These are phyloP conservation scores for Porites lobata DNA, from an alignment of 92 coral and sea anemone species.

Conservation along the genomic window DNA sequence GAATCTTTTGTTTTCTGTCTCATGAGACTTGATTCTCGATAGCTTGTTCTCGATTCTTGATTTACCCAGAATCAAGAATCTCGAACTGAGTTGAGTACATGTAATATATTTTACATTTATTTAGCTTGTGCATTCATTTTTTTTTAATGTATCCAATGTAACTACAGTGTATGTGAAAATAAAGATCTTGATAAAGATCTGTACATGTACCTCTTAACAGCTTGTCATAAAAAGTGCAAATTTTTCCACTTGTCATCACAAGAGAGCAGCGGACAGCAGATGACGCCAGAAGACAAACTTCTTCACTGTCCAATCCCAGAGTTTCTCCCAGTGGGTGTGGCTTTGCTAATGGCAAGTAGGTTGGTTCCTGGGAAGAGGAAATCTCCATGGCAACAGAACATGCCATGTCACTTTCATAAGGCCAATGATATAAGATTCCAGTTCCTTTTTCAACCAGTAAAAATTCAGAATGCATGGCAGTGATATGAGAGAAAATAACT, in stretches of 20 bases:
- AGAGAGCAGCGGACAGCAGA: slow-evolving; percentile 83
- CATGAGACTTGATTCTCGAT: no score
- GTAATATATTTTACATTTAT: no score
- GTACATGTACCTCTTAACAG: slow-evolving; percentile 75
- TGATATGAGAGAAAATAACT: slow-evolving; percentile 76
- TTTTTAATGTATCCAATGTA: not conserved
- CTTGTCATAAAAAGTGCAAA: slow-evolving; percentile 92
- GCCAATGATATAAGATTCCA: slow-evolving; percentile 90
- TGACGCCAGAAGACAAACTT: slow-evolving; percentile 72
- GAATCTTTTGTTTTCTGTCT: no score
- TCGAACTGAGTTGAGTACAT: no score
- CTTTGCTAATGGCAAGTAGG: slow-evolving; percentile 71
- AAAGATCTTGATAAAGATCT: no score
- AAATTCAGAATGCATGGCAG: slow-evolving; percentile 86
- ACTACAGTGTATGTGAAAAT: not conserved
- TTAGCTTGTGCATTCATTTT: no score
- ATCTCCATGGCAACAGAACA: slow-evolving; percentile 62
- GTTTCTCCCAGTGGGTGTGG: slow-evolving; percentile 77
- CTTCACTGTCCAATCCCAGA: slow-evolving; percentile 66
- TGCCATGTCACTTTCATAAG: slow-evolving; percentile 50
- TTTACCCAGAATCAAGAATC: no score
- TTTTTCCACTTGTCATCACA: slow-evolving; percentile 87
- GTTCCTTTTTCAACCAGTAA: slow-evolving; percentile 81
- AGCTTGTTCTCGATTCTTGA: no score
- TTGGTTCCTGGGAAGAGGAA: slow-evolving; percentile 35